Evolutionary conservation across 2,888 invertebrate genomes (phyloP).

Genomic region (Agapostemon virescens): DNA sequence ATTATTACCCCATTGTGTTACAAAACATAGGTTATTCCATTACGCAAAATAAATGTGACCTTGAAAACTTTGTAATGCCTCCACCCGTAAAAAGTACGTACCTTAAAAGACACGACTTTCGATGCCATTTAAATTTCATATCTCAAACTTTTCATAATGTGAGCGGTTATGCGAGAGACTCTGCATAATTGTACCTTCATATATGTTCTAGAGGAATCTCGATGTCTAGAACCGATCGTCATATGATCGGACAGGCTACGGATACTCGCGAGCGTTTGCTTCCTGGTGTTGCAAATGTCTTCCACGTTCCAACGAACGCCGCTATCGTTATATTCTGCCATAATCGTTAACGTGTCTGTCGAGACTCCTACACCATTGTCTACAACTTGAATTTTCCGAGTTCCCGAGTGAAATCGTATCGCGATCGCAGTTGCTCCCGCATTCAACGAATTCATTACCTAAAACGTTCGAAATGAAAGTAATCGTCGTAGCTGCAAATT

Average conservation of each 20-base stretch:
- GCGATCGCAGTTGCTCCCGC: slow-evolving; percentile 87
- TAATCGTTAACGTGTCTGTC: slow-evolving; percentile 81
- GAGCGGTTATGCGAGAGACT: too few species aligned
- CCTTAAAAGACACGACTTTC: too few species aligned
- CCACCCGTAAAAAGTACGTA: too few species aligned
- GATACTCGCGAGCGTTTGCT: slow-evolving; percentile 77
- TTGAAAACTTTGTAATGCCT: too few species aligned
- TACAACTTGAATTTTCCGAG: slow-evolving; percentile 86
- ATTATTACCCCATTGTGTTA: too few species aligned
- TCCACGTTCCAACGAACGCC: background rate
- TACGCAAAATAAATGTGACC: too few species aligned
- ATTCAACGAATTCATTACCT: slow-evolving; percentile 88
- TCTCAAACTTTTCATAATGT: too few species aligned
- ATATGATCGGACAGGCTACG: slow-evolving; percentile 82
- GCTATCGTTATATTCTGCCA: slow-evolving; percentile 85
- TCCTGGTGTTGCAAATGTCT: background rate
- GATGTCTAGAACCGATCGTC: slow-evolving; percentile 83
- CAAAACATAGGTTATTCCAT: too few species aligned
- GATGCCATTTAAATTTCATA: too few species aligned
- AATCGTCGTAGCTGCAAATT: background rate
- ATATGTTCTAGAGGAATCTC: slow-evolving; percentile 82
- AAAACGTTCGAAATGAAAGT: background rate
- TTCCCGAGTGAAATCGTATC: slow-evolving; percentile 84
- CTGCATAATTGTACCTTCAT: slow-evolving; percentile 79
- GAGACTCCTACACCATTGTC: slow-evolving; percentile 89